Percentiles rank a stretch among this genome's conserved stretches.
These are phyloP conservation scores for Heliconius congener DNA, from an alignment of 1,140 invertebrate species.

Conservation along the genomic window DNA sequence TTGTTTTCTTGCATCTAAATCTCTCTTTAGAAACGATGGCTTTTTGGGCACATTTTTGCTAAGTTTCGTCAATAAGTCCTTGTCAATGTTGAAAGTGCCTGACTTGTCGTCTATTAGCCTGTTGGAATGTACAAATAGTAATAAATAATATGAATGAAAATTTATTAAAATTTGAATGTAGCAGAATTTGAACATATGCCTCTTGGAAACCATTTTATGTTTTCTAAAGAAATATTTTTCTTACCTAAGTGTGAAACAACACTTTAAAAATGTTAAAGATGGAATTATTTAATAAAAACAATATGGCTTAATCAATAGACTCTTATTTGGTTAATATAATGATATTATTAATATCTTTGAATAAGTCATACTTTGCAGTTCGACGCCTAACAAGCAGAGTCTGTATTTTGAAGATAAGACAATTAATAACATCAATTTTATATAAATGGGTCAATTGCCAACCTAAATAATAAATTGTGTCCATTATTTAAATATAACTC, in stretches of 20 bases:
- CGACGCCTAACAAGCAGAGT: background rate
- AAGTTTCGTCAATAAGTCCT: slow-evolving; percentile 89
- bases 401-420: background rate
- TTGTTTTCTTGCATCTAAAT: slow-evolving; percentile 96
- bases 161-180: too few species aligned
- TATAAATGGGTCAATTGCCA: background rate
- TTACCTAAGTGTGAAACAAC: too few species aligned
- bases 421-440: background rate
- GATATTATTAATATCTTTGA: too few species aligned
- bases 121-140: background rate
- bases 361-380: background rate
- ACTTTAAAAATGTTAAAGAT: too few species aligned
- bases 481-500: too few species aligned
- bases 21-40: slow-evolving; percentile 93
- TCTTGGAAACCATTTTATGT: too few species aligned
- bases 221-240: too few species aligned
- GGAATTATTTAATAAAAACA: too few species aligned
- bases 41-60: slow-evolving; percentile 93
- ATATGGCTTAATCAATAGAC: too few species aligned
- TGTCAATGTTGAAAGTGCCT: slow-evolving; percentile 90
- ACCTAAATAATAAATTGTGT: background rate
- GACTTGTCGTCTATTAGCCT: slow-evolving; percentile 93
- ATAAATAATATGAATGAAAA: too few species aligned
- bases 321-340: too few species aligned
- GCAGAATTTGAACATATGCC: too few species aligned